These are phyloP conservation scores for Montifringilla adamsi DNA, from an alignment of 2,113 vertebrate genomes.

Conservation along the genomic window DNA sequence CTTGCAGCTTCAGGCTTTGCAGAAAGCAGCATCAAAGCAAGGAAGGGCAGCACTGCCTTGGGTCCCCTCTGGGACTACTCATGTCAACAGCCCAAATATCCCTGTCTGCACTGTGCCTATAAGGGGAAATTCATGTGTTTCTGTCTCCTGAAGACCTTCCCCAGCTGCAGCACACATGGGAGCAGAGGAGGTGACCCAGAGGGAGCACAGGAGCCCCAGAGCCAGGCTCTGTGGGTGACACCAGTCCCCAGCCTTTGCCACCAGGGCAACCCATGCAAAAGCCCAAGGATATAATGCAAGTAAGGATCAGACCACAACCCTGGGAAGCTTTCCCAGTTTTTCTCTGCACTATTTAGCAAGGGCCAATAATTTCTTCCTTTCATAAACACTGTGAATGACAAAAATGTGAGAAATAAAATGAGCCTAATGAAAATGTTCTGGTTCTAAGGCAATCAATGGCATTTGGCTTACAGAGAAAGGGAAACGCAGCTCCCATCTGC, in stretches of 20 bases:
- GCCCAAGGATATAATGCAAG: neutral
- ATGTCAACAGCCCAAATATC: rapidly evolving
- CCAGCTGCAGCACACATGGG: neutral
- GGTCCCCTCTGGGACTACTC: neutral
- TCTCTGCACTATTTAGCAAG: neutral
- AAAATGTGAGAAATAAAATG: constrained; percentile 48
- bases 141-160: neutral
- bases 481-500: neutral
- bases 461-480: neutral
- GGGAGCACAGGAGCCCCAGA: rapidly evolving
- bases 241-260: neutral
- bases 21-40: neutral
- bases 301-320: neutral
- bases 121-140: neutral
- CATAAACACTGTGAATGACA: constrained; percentile 27
- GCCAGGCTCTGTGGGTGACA: neutral
- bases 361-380: constrained; percentile 45
- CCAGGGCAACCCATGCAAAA: neutral
- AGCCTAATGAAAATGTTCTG: constrained; percentile 50
- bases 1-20: neutral
- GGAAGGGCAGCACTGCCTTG: neutral
- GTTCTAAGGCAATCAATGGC: constrained; percentile 42
- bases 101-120: neutral
- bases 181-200: neutral
- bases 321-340: neutral